phyloP scores from a whole-genome alignment of 2,113 vertebrate species.

The Neogobius melanostomus region DNA sequence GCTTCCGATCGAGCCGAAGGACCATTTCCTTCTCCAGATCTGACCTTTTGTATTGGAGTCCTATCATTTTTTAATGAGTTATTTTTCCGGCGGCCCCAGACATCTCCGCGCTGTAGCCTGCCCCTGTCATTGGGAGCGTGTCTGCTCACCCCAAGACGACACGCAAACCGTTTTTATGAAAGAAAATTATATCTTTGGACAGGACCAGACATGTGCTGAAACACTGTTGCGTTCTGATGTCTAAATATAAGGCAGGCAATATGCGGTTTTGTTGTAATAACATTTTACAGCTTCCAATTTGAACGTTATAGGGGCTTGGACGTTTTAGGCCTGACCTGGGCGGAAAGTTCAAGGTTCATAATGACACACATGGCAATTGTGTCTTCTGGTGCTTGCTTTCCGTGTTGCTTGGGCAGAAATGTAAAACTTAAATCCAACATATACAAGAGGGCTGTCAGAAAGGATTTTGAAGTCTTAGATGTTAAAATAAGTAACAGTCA shows the following conservation, averaged over 20 bases:
- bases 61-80: constrained; percentile 1
- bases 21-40: background rate
- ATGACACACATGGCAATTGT: background rate
- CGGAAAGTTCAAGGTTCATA: background rate
- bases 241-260: background rate
- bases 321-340: background rate
- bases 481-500: no score
- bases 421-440: background rate
- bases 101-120: background rate
- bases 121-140: constrained; percentile 1
- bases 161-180: background rate
- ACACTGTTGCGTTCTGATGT: background rate
- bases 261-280: background rate
- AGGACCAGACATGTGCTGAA: background rate
- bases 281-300: constrained; percentile 4
- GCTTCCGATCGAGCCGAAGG: background rate
- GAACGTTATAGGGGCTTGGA: background rate
- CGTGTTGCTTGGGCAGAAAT: background rate
- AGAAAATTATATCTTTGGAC: background rate
- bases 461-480: no score
- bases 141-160: background rate
- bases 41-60: background rate
- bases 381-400: background rate
- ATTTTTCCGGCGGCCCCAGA: background rate
- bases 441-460: no score